Evolutionary conservation across 2,888 invertebrate species (phyloP).

Genomic region (Eupithecia insigniata): DNA sequence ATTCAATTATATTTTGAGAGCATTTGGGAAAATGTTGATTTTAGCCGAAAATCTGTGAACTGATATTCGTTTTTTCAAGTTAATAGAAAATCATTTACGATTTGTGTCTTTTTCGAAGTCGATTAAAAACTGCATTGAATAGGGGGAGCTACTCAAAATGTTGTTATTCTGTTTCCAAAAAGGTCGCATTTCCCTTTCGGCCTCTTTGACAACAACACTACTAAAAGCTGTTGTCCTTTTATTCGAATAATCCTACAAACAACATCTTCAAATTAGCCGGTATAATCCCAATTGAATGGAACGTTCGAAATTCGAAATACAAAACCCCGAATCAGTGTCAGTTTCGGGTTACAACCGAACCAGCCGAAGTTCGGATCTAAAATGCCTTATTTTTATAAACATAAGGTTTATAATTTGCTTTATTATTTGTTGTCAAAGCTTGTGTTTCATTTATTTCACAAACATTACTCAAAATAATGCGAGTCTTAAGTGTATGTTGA

Average conservation of each 20-base stretch:
- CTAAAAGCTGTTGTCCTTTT: constrained; percentile 30
- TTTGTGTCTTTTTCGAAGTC: too few relatives aligned
- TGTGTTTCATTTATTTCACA: constrained; percentile 8
- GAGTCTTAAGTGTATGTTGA: neutral
- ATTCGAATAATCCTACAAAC: constrained; percentile 32
- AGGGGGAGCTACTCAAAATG: neutral
- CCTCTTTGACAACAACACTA: constrained; percentile 28
- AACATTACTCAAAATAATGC: neutral
- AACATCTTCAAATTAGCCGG: constrained; percentile 54
- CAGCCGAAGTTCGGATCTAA: constrained; percentile 28
- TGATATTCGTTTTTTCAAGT: too few relatives aligned
- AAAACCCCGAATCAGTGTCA: constrained; percentile 57
- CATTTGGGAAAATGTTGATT: too few relatives aligned
- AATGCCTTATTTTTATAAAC: constrained; percentile 28
- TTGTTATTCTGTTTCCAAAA: constrained; percentile 7
- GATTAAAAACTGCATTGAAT: neutral
- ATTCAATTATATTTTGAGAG: too few relatives aligned
- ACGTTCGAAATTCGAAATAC: constrained; percentile 56
- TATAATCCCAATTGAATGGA: constrained; percentile 51
- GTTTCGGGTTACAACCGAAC: constrained; percentile 55
- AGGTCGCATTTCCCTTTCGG: constrained; percentile 20
- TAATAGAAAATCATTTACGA: too few relatives aligned
- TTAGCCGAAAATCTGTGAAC: too few relatives aligned
- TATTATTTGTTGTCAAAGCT: neutral
- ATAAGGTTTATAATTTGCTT: constrained; percentile 40